A percentile compares a stretch with the other conserved stretches of the same genome.
Evolutionary conservation across 2,797 vertebrate genomes (phyloP).

Genomic region (Aplochiton taeniatus): DNA sequence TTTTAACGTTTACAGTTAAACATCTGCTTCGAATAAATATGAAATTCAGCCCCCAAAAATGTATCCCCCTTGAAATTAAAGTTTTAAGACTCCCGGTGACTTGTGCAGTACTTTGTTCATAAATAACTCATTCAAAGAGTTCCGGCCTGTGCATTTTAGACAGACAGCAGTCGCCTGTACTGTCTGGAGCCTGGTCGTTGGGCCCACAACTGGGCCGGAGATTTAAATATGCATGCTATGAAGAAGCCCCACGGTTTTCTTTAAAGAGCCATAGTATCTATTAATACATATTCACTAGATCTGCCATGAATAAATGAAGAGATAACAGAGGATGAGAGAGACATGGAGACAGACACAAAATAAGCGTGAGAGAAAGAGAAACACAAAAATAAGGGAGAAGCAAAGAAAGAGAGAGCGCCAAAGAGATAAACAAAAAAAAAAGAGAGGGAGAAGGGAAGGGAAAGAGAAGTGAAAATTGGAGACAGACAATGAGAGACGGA

Average conservation of each 20-base stretch:
- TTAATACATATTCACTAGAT: slow-evolving; percentile 55
- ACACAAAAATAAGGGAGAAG: slow-evolving; percentile 1
- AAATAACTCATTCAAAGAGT: slow-evolving; percentile 13
- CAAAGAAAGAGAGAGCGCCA: neutral
- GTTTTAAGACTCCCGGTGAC: neutral
- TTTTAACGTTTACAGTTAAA: slow-evolving; percentile 27
- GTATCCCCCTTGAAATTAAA: slow-evolving; percentile 1
- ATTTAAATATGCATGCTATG: slow-evolving; percentile 45
- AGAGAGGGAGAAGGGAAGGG: slow-evolving; percentile 2
- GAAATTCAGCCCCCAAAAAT: neutral
- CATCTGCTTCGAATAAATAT: neutral
- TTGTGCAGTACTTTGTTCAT: slow-evolving; percentile 2
- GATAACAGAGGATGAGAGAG: slow-evolving; percentile 7
- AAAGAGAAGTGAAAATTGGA: too few relatives aligned
- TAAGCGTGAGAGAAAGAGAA: neutral
- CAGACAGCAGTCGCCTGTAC: too few relatives aligned
- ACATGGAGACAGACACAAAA: slow-evolving; percentile 6
- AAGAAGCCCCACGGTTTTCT: slow-evolving; percentile 33
- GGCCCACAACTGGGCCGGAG: slow-evolving; percentile 28
- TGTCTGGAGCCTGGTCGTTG: neutral
- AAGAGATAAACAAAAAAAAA: neutral
- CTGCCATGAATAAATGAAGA: slow-evolving; percentile 58
- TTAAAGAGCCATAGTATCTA: slow-evolving; percentile 46
- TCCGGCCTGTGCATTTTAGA: too few relatives aligned
- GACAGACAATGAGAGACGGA: too few relatives aligned